Percentiles rank a stretch among this genome's conserved stretches.
phyloP scores from a whole-genome alignment of 2,888 invertebrate genomes.

The Lasius fuliginosus region DNA sequence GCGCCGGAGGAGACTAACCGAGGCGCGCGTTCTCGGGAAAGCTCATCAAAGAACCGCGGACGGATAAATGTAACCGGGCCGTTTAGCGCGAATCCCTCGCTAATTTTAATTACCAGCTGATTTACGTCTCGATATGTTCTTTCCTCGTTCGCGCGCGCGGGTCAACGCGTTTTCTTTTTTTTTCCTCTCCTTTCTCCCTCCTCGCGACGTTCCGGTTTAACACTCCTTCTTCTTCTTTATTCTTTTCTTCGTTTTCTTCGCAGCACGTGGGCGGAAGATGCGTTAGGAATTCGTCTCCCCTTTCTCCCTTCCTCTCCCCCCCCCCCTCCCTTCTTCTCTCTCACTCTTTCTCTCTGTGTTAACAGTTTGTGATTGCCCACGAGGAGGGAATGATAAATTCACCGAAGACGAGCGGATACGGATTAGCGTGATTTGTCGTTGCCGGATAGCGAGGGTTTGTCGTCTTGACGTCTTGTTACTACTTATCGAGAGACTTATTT shows the following conservation, averaged over 20 bases:
- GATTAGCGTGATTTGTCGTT: slow-evolving; percentile 67
- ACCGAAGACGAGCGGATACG: slow-evolving; percentile 57
- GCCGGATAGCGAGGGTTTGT: slow-evolving; percentile 46
- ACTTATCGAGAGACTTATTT: background rate
- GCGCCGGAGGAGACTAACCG: slow-evolving; percentile 60
- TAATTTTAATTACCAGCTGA: slow-evolving; percentile 85
- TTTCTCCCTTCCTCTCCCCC: background rate
- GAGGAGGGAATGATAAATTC: slow-evolving; percentile 62
- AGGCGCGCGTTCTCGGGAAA: slow-evolving; percentile 78
- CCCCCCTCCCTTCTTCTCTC: background rate
- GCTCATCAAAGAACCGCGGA: slow-evolving; percentile 85
- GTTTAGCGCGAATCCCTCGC: slow-evolving; percentile 85
- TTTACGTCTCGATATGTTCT: slow-evolving; percentile 79
- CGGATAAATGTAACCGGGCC: slow-evolving; percentile 85
- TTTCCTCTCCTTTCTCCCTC: slow-evolving; percentile 1
- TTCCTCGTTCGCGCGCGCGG: slow-evolving; percentile 16
- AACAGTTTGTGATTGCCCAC: slow-evolving; percentile 15
- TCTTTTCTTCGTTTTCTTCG: slow-evolving; percentile 24
- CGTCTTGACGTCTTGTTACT: background rate
- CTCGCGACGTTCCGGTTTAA: slow-evolving; percentile 14
- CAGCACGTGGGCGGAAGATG: slow-evolving; percentile 55
- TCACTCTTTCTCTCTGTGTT: slow-evolving; percentile 21
- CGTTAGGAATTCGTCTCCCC: slow-evolving; percentile 11
- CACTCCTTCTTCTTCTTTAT: slow-evolving; percentile 11
- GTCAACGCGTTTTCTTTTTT: background rate